Base-by-base conservation (phyloP, 2,113 vertebrate species). In the Bujurquina vittata region DNA sequence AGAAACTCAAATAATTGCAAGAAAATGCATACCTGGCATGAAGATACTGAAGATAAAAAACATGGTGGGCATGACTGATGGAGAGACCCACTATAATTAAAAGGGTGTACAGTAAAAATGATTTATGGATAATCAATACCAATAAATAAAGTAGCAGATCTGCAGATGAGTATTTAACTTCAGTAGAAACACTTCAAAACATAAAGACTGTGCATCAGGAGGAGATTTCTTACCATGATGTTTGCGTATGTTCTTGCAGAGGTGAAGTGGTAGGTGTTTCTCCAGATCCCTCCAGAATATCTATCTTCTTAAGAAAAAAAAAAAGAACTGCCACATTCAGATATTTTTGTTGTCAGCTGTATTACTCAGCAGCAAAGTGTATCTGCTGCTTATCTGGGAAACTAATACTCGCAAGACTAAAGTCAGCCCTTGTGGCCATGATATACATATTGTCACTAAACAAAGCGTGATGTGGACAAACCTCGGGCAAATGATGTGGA, bases 401-500 rank as follows among this genome's bases (percentile, higher is more conserved):
- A 43, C 60, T 14, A 31, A 18, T 58, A 77, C 43, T 29, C 79
- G 56, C 26, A n/a, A 63, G 77, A 89, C 81, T 80, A 56, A 85
- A 85, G 20, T 67, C 33, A 57, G 40, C 60, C 20, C 52, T 8
- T 11, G 33, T 37, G 74, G 23, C 10, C 0, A 18, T 77, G 60
- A 75, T 89, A 91, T 88, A 93, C 56, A 57, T 40, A 29, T 29
- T 59, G 52, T 49, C 20, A 8, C 35, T 56, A 76, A 37, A 69
- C 75, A 52, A 37, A 75, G 69, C 77, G 29, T 86, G 84, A 87
- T 57, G 77, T 67, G 56, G 60, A 83, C 43, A 83, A 84, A 86
- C 60, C 75, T 9, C 52, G 8, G 4, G 67, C 75, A 94, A 94
- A 94, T 92, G 17, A 89, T 86, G 84, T 73, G 87, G 90, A 29